Base-by-base conservation (phyloP, 2,888 invertebrate species). In the Xanthorhoe designata region DNA sequence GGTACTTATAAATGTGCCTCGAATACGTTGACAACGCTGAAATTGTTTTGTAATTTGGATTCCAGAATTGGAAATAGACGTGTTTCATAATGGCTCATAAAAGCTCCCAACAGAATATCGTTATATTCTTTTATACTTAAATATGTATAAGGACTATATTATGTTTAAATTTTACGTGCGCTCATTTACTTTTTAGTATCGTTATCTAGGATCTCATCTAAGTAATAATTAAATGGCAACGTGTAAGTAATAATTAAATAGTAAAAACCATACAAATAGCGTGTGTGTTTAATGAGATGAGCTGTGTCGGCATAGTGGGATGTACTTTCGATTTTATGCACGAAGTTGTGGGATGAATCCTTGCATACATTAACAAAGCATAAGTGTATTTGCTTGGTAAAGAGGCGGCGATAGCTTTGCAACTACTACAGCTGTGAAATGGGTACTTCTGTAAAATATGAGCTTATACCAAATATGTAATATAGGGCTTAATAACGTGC, bases 1-100 rank as follows among this genome's bases (percentile, higher is more conserved):
- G 76, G 77, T 69, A 80, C 70, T 77, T 79, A 65, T 57, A 79
- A 83, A 82, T 89, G 85, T 84, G 85, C 80, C 80, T 87, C 82
- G 88, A 89, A 91, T 91, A 86, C 80, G 75, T 79, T 73, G 71
- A 80, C 76, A 75, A 72, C 72, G 66, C 69, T 68, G 71, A 72
- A 74, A 75, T 72, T 70, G 71, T 72, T 75, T 75, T 63, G 64
- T 74, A 70, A 73, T 73, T 71, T 72, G 68, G 64, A 74, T 64
- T 71, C 56, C 66, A 65, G 68, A 67, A 70, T 71, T 70, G 68
- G 64, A 61, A 66, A 67, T 38, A 59, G 45, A 69, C 65, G 49
- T 61, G 60, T 68, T 63, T 63, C 52, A 55, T 56, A 60, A 64
- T 62, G 64, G 45, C 56, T 62, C 65, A 64, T 67, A 63, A 47